Evolutionary conservation across 2,113 vertebrate species (phyloP).

Genomic region (Aramus guarauna): DNA sequence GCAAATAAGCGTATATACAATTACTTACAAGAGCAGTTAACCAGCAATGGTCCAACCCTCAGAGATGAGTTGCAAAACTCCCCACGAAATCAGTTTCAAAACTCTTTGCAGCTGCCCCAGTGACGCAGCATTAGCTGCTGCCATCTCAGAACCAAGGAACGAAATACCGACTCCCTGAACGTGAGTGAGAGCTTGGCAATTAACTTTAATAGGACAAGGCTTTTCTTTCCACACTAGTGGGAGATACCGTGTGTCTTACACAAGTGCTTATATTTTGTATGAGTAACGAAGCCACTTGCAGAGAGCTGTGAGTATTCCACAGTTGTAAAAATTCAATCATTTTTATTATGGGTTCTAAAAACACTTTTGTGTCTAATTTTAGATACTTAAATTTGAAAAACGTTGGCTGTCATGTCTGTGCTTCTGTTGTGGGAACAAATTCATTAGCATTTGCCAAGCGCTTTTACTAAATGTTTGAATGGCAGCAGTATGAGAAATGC

Average conservation of each 20-base stretch:
- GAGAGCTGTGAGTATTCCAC: not conserved
- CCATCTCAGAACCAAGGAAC: not conserved
- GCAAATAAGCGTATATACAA: not conserved
- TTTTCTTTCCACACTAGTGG: not conserved
- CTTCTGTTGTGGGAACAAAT: not conserved
- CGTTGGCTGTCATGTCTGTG: not conserved
- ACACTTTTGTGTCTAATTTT: slow-evolving; percentile 21
- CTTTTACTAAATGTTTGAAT: not conserved
- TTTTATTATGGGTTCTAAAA: slow-evolving; percentile 8
- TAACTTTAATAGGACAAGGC: not conserved
- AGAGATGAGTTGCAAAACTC: not conserved
- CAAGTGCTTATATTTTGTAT: not conserved
- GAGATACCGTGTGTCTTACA: not conserved
- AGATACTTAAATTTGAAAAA: slow-evolving; percentile 9
- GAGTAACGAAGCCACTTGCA: not conserved
- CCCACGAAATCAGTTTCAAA: not conserved
- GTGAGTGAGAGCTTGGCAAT: not conserved
- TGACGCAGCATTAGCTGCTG: not conserved
- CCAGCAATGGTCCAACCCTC: not conserved
- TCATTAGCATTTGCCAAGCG: not conserved
- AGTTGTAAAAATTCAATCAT: slow-evolving; percentile 4
- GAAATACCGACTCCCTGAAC: not conserved
- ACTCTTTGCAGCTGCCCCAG: not conserved
- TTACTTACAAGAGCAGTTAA: not conserved
- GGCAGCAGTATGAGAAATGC: not conserved